Percentiles rank a stretch among this genome's conserved stretches.
Conservation (phyloP, 1,140 invertebrate species). For the Drosophila chauvacae region DNA sequence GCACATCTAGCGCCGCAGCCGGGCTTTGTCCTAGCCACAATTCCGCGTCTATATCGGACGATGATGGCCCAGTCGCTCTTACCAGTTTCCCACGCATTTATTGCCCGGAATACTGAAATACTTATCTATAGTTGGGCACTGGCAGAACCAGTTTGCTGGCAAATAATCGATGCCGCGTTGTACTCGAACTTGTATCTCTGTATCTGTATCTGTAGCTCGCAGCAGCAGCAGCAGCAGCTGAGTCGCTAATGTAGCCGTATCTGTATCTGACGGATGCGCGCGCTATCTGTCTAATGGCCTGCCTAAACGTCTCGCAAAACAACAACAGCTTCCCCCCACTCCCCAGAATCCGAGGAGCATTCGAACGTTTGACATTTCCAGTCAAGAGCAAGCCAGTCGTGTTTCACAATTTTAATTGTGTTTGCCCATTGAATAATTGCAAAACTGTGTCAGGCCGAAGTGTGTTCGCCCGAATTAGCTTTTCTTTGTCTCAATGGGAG, state of each 20-base stretch:
- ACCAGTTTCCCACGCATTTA: conserved; percentile 74
- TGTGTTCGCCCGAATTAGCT: conserved; percentile 22
- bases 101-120: conserved; percentile 68
- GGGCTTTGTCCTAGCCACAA: conserved; percentile 48
- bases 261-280: conserved; percentile 63
- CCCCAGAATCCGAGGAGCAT: background rate
- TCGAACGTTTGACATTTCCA: conserved; percentile 62
- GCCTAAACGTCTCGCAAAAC: conserved; percentile 43
- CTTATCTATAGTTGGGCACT: conserved; percentile 57
- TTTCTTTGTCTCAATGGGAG: conserved; percentile 33
- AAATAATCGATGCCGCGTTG: conserved; percentile 47
- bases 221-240: conserved; percentile 3
- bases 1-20: conserved; percentile 63
- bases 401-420: conserved; percentile 67
- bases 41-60: conserved; percentile 27
- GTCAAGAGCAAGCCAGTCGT: conserved; percentile 67
- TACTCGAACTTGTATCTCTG: conserved; percentile 51
- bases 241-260: conserved; percentile 31
- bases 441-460: conserved; percentile 61
- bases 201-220: conserved; percentile 21
- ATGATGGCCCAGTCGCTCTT: conserved; percentile 36
- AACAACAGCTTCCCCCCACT: conserved; percentile 10
- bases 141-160: conserved; percentile 65
- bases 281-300: conserved; percentile 59
- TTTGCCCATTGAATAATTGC: conserved; percentile 72